Percentiles rank a stretch among this genome's conserved stretches.
phyloP scores from a whole-genome alignment of 2,113 vertebrate species.

The Collichthys lucidus region DNA sequence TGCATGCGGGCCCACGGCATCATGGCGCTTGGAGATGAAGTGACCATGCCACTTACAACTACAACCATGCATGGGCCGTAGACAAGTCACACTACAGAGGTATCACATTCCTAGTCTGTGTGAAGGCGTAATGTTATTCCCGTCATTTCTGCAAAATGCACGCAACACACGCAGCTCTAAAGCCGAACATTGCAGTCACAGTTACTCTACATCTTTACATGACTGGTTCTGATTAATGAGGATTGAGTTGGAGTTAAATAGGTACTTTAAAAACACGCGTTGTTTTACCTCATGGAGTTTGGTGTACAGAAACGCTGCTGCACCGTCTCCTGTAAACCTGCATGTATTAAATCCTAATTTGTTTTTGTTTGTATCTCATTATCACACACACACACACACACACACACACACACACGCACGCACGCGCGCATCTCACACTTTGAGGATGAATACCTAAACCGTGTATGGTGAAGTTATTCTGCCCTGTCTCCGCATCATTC shows the following conservation, averaged over 20 bases:
- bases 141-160: constrained; percentile 57
- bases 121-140: constrained; percentile 65
- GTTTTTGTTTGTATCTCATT: neutral
- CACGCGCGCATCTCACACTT: constrained; percentile 12
- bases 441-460: neutral
- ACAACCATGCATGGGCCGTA: constrained; percentile 62
- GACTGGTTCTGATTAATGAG: neutral
- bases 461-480: constrained; percentile 4
- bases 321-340: constrained; percentile 17
- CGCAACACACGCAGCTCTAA: constrained; percentile 34
- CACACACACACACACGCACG: neutral
- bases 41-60: constrained; percentile 63
- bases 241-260: constrained; percentile 1
- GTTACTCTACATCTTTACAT: constrained; percentile 2
- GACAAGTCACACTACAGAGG: constrained; percentile 63
- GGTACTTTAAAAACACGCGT: constrained; percentile 1
- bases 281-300: constrained; percentile 11
- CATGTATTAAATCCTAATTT: constrained; percentile 10
- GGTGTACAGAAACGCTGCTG: neutral
- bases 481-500: constrained; percentile 32
- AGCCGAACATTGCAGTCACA: constrained; percentile 11
- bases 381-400: neutral
- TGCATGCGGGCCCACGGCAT: constrained; percentile 50
- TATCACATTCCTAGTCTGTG: constrained; percentile 65
- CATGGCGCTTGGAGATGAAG: constrained; percentile 62